Evolutionary conservation across 2,888 invertebrate genomes (phyloP), one percentile per base, ranked within the genome.

Genomic region (Ditylenchus weischeri): DNA sequence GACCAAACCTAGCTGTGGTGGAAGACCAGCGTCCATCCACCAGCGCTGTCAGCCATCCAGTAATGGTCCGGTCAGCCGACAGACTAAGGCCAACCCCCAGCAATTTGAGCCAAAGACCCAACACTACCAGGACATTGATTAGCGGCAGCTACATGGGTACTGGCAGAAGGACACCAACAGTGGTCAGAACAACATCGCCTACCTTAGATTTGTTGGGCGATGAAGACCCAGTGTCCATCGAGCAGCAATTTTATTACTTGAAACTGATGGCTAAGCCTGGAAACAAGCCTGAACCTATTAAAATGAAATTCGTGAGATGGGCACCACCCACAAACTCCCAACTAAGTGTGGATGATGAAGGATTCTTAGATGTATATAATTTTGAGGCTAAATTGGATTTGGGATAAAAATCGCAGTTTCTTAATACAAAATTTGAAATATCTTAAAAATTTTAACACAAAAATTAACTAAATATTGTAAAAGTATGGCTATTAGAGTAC

Each of bases 331-430:
- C 72, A 47, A 72, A 74, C 48, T 10, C 50, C 13, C 23, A 68
- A 13, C 43, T 63, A 21, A 68, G 70, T 62, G 63, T 75, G 21
- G 76, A 86, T 72, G 89, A 89, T 73, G 87, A 88, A 73, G 82
- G 62, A n/a, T 11, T 15, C 18, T 47, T 62, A 18, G 62, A 62
- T n/a, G 62, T 62, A 47, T 36, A 38, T 38, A 58, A n/a, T n/a
- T n/a, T 29, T 58, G 35, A 8, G 29, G 6, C 13, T 6, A 23
- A n/a, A 21, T 58, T 58, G 59, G 38, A 35, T 23, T 36, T 6
- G n/a, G 21, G 29, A n/a, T 21, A 29, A 59, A 36, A 36, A 43
- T 43, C 2, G 43, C 5, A 43, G 43, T 29, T 5, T 29, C 2
- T 29, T 29, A 29, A 29, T n/a, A n/a, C 5, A 43, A 43, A 13